phyloP scores from a whole-genome alignment of 2,113 vertebrate genomes.

The Anolis sagrei region DNA sequence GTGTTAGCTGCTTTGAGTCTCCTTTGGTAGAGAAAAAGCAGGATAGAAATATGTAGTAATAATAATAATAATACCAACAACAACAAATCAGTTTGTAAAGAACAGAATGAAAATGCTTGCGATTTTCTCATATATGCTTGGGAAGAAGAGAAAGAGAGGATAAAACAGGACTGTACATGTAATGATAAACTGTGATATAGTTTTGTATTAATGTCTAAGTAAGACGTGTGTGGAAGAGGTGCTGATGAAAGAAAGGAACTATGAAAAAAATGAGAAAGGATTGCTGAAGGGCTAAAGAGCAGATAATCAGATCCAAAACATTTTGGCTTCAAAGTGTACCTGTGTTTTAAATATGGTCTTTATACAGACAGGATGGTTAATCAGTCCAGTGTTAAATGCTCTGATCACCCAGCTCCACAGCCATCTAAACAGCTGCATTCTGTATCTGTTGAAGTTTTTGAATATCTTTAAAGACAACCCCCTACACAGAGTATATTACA shows the following conservation, averaged over 20 bases:
- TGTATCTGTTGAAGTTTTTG: not conserved
- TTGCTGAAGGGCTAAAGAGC: too few relatives aligned
- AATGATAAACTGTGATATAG: not conserved
- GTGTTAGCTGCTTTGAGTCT: too few relatives aligned
- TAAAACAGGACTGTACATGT: not conserved
- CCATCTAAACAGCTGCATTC: not conserved
- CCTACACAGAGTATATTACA: not conserved
- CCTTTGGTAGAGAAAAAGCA: too few relatives aligned
- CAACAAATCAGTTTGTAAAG: not conserved
- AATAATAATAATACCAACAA: not conserved
- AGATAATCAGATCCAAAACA: too few relatives aligned
- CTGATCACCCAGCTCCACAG: too few relatives aligned
- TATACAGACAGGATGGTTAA: too few relatives aligned
- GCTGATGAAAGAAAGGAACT: not conserved
- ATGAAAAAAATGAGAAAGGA: not conserved
- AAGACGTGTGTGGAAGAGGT: not conserved
- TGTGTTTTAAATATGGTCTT: too few relatives aligned
- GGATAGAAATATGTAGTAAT: too few relatives aligned
- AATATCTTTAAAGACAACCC: not conserved
- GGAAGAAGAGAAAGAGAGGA: not conserved
- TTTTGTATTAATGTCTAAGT: not conserved
- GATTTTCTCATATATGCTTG: not conserved
- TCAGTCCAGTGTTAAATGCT: too few relatives aligned
- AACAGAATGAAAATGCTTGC: not conserved
- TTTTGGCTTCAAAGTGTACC: too few relatives aligned